Percentiles rank a stretch among this genome's conserved stretches.
These are phyloP conservation scores for Sesamia inferens DNA, from an alignment of 2,888 invertebrate genomes.

Conservation along the genomic window DNA sequence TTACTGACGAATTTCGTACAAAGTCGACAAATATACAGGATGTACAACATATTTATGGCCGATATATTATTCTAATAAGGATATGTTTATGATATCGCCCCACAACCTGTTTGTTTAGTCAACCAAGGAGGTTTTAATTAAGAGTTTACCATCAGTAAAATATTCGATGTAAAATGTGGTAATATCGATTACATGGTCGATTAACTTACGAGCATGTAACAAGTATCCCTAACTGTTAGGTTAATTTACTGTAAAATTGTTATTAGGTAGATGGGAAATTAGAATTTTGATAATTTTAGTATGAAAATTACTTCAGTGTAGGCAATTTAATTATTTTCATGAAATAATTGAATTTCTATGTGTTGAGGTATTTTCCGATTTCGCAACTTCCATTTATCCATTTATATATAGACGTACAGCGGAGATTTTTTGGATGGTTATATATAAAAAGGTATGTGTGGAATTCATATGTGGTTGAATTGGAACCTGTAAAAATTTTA, in stretches of 20 bases:
- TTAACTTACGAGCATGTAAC: not conserved
- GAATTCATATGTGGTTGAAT: too few species aligned
- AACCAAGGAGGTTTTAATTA: conserved; percentile 3
- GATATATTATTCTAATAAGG: not conserved
- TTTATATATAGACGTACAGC: too few species aligned
- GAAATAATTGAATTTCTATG: too few species aligned
- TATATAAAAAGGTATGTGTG: too few species aligned
- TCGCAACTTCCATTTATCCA: too few species aligned
- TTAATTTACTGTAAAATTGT: conserved; percentile 4
- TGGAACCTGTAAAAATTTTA: too few species aligned
- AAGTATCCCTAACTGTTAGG: not conserved
- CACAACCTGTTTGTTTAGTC: not conserved
- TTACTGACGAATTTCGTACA: too few species aligned
- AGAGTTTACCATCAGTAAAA: not conserved
- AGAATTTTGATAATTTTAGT: not conserved
- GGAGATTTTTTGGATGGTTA: too few species aligned
- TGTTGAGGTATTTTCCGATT: not conserved
- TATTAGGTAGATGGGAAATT: not conserved
- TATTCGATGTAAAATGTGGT: not conserved
- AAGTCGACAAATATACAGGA: too few species aligned
- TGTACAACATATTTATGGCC: too few species aligned
- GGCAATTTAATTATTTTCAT: not conserved
- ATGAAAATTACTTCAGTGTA: not conserved
- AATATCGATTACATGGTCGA: not conserved
- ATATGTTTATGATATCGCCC: not conserved